phyloP scores from a whole-genome alignment of 2,888 invertebrate genomes.

The Agelastica alni region DNA sequence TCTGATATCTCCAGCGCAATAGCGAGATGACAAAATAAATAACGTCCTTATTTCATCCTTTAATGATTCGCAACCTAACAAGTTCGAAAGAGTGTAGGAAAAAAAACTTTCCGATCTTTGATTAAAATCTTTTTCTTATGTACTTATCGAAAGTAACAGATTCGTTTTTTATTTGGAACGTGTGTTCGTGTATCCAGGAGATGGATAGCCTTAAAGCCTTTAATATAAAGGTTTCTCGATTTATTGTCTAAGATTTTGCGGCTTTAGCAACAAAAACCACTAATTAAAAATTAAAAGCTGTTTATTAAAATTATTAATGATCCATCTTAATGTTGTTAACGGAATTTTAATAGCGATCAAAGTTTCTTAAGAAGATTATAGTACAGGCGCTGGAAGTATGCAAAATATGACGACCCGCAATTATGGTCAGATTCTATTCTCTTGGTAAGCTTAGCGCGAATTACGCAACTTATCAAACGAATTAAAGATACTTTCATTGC shows the following conservation, averaged over 20 bases:
- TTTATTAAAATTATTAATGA: not conserved
- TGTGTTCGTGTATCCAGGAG: conserved; percentile 10
- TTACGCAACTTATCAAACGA: too few species aligned
- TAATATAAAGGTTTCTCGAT: conserved; percentile 12
- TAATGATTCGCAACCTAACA: conserved; percentile 27
- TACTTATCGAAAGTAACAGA: conserved; percentile 10
- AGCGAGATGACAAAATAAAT: conserved; percentile 26
- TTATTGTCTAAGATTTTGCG: conserved; percentile 19
- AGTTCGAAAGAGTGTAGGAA: conserved; percentile 10
- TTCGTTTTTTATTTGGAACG: conserved; percentile 15
- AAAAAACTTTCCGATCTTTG: conserved; percentile 19
- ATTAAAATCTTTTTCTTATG: conserved; percentile 26
- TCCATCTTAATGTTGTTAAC: too few species aligned
- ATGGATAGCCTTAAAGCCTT: conserved; percentile 3
- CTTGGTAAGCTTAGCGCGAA: too few species aligned
- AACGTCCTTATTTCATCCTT: conserved; percentile 16
- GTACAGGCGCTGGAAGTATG: too few species aligned
- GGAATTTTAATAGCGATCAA: too few species aligned
- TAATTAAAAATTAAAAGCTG: not conserved
- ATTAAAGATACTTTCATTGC: too few species aligned
- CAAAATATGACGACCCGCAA: too few species aligned
- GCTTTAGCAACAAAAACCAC: conserved; percentile 1
- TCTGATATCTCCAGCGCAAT: conserved; percentile 6
- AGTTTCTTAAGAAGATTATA: too few species aligned
- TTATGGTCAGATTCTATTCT: too few species aligned